Evolutionary conservation across 2,113 vertebrate genomes (phyloP), one percentile per base, ranked within the genome.

Genomic region (Mugil cephalus): DNA sequence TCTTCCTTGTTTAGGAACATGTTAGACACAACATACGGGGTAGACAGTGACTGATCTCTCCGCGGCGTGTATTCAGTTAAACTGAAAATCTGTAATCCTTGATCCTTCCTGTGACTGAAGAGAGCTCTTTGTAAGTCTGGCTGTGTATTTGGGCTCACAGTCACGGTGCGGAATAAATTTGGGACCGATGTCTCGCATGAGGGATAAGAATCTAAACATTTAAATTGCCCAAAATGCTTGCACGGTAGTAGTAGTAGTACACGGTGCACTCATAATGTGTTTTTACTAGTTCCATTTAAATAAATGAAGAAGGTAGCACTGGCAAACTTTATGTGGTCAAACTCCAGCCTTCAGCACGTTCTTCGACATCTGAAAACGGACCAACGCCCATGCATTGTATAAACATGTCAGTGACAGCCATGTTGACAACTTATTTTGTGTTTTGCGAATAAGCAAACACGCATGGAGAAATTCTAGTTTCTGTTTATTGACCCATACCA

Each of bases 141-240:
- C 45, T 47, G 43, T 0, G 13, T 56, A 47, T 34, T 42, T 36
- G 58, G 65, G 50, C 21, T 61, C 55, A 45, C 24, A 34, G 18
- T 42, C n/a, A 13, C 42, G 55, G n/a, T 62, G 50, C 60, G 55
- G 50, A 62, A 77, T 3, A 19, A 62, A 53, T 50, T 56, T 17
- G 12, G 21, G 58, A 56, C 48, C 58, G 43, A 17, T 56, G 35
- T 47, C 54, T 39, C 39, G 35, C 38, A 12, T 47, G 6, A 36
- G 35, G 35, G 45, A 36, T 50, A 43, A 48, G 40, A 15, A 47
- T 54, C 10, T 21, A 52, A 12, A 9, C 0, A 18, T 50, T n/a
- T 24, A 56, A 50, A 42, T 14, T 18, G 10, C 19, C 14, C n/a
- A 51, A 17, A 51, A 7, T 7, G 4, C n/a, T 76, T 48, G 21